Evolutionary conservation across 2,797 vertebrate species (phyloP).

Genomic region (Enteromius anoplus): DNA sequence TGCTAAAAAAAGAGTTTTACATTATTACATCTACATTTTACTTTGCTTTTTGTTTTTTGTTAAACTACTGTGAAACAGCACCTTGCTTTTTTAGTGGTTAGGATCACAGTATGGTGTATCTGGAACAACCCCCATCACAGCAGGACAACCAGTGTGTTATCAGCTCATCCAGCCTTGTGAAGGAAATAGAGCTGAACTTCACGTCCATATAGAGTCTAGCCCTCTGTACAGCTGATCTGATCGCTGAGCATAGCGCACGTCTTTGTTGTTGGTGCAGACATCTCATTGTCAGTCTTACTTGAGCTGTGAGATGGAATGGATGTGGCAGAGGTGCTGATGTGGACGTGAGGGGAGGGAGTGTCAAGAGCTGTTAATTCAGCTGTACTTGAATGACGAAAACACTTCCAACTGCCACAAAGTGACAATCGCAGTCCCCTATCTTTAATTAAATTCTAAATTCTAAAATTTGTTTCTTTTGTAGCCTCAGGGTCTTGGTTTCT

Average conservation of each 20-base stretch:
- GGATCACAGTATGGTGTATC: background rate
- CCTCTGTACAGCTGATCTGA: slow-evolving; percentile 12
- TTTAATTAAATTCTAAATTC: no score
- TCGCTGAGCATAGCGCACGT: background rate
- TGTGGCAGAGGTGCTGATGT: slow-evolving; percentile 42
- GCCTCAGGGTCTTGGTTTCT: background rate
- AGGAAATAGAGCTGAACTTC: slow-evolving; percentile 29
- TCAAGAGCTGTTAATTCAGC: slow-evolving; percentile 42
- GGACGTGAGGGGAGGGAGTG: slow-evolving; percentile 6
- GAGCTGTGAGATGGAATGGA: slow-evolving; percentile 5
- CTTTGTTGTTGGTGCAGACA: slow-evolving; percentile 34
- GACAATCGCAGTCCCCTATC: background rate
- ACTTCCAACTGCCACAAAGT: background rate
- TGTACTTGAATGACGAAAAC: slow-evolving; percentile 6
- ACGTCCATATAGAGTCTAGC: slow-evolving; percentile 19
- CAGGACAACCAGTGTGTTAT: slow-evolving; percentile 5
- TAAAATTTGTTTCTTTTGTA: background rate
- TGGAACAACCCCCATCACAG: slow-evolving; percentile 19
- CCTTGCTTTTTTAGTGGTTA: background rate
- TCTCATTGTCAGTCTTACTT: slow-evolving; percentile 1
- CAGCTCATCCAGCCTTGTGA: slow-evolving; percentile 22
- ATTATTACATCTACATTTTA: no score
- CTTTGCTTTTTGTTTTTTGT: background rate
- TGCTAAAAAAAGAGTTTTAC: no score
- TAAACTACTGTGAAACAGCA: background rate